phyloP scores from a whole-genome alignment of 2,113 vertebrate species.

The Stegastes partitus region DNA sequence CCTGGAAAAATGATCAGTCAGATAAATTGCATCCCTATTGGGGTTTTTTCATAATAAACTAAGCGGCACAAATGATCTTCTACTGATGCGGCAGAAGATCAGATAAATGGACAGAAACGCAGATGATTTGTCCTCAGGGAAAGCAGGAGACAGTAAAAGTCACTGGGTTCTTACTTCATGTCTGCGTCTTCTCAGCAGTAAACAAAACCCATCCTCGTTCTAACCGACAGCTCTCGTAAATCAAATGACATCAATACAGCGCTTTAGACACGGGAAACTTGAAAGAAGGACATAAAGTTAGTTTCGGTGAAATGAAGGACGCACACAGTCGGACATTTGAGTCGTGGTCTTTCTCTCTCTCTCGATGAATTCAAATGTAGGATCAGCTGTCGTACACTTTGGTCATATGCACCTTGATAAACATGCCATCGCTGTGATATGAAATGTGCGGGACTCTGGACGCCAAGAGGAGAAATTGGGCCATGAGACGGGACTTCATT shows the following conservation, averaged over 20 bases:
- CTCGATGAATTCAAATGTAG: too few relatives aligned
- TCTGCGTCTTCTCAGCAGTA: not conserved
- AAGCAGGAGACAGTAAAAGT: constrained; percentile 10
- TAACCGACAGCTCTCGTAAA: constrained; percentile 25
- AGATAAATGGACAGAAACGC: not conserved
- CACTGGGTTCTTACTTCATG: not conserved
- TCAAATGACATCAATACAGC: not conserved
- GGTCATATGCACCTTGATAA: not conserved
- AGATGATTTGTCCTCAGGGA: not conserved
- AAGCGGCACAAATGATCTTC: not conserved
- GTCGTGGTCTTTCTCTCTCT: too few relatives aligned
- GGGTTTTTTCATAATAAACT: too few relatives aligned
- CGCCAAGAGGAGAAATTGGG: too few relatives aligned
- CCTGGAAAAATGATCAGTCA: too few relatives aligned
- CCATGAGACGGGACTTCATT: too few relatives aligned
- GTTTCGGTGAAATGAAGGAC: not conserved
- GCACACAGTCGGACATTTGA: not conserved
- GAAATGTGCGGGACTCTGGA: too few relatives aligned
- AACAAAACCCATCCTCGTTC: constrained; percentile 5
- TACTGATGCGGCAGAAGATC: not conserved
- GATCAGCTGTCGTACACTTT: too few relatives aligned
- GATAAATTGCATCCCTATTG: too few relatives aligned
- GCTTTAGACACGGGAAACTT: too few relatives aligned
- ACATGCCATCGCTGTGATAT: too few relatives aligned
- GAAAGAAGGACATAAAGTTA: too few relatives aligned